Evolutionary conservation across 2,888 invertebrate species (phyloP).

Genomic region (Cheilosia grossa): DNA sequence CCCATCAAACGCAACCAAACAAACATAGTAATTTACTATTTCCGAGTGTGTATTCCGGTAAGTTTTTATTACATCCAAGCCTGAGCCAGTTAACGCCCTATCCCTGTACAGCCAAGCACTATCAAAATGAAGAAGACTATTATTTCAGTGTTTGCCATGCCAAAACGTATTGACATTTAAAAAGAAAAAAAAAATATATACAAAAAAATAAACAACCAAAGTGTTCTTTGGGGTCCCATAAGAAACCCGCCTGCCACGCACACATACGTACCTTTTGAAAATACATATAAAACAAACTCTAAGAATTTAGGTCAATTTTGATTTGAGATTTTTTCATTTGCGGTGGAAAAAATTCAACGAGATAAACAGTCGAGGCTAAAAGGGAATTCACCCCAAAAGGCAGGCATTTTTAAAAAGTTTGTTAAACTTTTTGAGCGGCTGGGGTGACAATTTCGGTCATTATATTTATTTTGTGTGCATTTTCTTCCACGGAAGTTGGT

Average conservation of each 20-base stretch:
- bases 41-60: conserved; percentile 8
- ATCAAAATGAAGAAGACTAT: conserved; percentile 4
- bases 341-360: conserved; percentile 2
- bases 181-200: background rate
- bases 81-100: background rate
- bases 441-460: too few relatives aligned
- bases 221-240: conserved; percentile 19
- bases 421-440: too few relatives aligned
- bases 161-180: conserved; percentile 42
- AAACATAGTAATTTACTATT: conserved; percentile 21
- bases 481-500: too few relatives aligned
- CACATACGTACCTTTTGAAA: conserved; percentile 21
- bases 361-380: conserved; percentile 31
- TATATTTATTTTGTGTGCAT: too few relatives aligned
- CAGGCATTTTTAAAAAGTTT: background rate
- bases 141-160: conserved; percentile 37
- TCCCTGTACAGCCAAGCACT: conserved; percentile 4
- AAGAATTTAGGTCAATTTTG: conserved; percentile 53
- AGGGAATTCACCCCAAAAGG: conserved; percentile 1
- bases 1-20: conserved; percentile 27
- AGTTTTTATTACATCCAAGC: conserved; percentile 34
- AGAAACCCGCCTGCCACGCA: conserved; percentile 22
- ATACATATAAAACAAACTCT: background rate
- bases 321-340: conserved; percentile 33
- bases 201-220: conserved; percentile 1